phyloP scores from a whole-genome alignment of 35 echinoderm and acorn worm species.

The Ophioderma brevispina region DNA sequence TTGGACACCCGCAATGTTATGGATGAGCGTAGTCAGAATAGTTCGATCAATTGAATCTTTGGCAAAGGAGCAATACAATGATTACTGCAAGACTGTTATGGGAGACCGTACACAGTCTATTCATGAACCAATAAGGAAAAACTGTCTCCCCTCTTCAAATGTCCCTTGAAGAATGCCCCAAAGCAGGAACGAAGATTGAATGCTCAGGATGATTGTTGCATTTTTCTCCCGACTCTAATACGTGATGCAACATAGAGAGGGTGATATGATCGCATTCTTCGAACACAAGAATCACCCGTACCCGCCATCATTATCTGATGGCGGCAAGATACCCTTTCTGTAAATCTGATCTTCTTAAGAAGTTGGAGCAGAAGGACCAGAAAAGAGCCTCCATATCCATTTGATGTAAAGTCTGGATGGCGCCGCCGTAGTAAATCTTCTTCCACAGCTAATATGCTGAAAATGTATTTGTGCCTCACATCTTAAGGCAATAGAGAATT shows the following conservation, averaged over 20 bases:
- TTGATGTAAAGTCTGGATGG: too few species aligned
- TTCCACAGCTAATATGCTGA: too few species aligned
- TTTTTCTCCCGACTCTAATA: slow-evolving; percentile 22
- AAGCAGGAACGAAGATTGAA: neutral
- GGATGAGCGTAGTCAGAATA: neutral
- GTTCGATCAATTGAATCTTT: neutral
- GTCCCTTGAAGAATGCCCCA: neutral
- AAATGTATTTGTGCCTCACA: too few species aligned
- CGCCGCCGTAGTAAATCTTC: too few species aligned
- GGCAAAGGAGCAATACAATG: neutral
- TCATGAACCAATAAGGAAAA: slow-evolving; percentile 36
- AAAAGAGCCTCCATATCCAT: too few species aligned
- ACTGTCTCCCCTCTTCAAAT: slow-evolving; percentile 2
- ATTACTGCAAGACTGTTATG: slow-evolving; percentile 19
- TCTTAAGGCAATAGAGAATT: too few species aligned
- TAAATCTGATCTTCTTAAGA: neutral
- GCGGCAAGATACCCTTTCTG: too few species aligned
- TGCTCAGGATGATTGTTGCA: slow-evolving; percentile 7
- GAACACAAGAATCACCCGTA: slow-evolving; percentile 35
- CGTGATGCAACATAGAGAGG: slow-evolving; percentile 23
- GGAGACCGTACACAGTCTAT: slow-evolving; percentile 26
- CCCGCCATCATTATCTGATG: slow-evolving; percentile 26
- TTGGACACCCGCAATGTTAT: slow-evolving; percentile 20
- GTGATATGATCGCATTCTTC: slow-evolving; percentile 20
- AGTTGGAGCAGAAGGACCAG: too few species aligned